Evolutionary conservation across 2,888 invertebrate species (phyloP), one percentile per base, ranked within the genome.

Genomic region (Rhagium mordax): DNA sequence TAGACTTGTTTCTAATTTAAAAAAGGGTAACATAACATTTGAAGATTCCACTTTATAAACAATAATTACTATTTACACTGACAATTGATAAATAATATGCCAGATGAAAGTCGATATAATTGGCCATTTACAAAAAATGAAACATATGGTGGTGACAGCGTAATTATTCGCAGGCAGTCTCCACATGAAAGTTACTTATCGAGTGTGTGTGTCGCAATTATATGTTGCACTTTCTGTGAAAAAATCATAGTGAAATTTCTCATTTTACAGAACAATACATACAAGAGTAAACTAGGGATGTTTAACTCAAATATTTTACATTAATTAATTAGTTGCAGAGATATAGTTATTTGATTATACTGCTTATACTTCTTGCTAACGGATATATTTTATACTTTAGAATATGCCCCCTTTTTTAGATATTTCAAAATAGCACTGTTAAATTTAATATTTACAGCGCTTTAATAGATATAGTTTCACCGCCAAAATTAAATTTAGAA

Each of bases 141-240:
- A 69, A 74, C 71, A 71, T 71, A 74, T 71, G 74, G 67, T 7
- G 7, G 41, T 47, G 51, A 69, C 41, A 60, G 53, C 57, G 33
- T 21, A 53, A 62, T 48, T 66, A 33, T 41, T 49, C 33, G 47
- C 57, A 72, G 15, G 29, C 64, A 71, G 69, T 70, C 74, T 78
- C 66, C 69, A 72, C 60, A 72, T 69, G 76, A 76, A 76, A 76
- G 78, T 72, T 68, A 59, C 55, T 70, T 61, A 65, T 59, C 18
- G 15, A 21, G 29, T 74, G 66, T 75, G 66, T 75, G 74, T 78
- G 79, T 77, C 77, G 76, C 78, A 76, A 72, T 67, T 29, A 49
- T 67, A 2, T 66, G 67, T 49, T 72, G 69, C 66, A 68, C 59
- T 13, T 41, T 55, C 24, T 8, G 48, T 41, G 18, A 41, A 13